These are phyloP conservation scores for Aplochiton taeniatus DNA, from an alignment of 2,797 vertebrate genomes.

Conservation along the genomic window DNA sequence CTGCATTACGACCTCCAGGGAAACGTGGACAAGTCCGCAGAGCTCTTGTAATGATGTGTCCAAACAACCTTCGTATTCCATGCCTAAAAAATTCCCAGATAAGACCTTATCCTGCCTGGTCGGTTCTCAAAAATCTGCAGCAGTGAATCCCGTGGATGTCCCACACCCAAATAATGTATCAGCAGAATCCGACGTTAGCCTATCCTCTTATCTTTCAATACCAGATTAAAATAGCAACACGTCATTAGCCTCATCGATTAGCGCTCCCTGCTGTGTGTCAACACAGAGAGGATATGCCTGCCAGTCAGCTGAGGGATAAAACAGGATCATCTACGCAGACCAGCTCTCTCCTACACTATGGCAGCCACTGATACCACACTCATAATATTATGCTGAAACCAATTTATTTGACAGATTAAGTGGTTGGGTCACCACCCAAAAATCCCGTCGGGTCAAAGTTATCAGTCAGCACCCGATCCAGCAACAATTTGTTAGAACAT, in stretches of 20 bases:
- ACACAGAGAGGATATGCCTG: slow-evolving; percentile 1
- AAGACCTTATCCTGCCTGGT: no score
- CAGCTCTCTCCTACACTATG: no score
- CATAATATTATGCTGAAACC: no score
- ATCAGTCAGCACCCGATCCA: slow-evolving; percentile 5
- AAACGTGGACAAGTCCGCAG: no score
- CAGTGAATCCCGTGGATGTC: slow-evolving; percentile 1
- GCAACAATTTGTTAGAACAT: slow-evolving; percentile 25
- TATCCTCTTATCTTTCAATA: slow-evolving; percentile 52
- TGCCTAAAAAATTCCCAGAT: no score
- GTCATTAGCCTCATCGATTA: slow-evolving; percentile 50
- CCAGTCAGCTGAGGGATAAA: slow-evolving; percentile 11
- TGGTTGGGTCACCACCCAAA: slow-evolving; percentile 2
- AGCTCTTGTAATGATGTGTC: no score
- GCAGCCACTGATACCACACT: no score
- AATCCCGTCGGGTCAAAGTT: neutral
- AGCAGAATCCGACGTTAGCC: slow-evolving; percentile 41
- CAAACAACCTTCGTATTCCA: no score
- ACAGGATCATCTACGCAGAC: no score
- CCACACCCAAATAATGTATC: slow-evolving; percentile 25
- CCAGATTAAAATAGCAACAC: slow-evolving; percentile 51
- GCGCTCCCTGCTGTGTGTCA: slow-evolving; percentile 25
- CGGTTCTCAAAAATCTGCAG: no score
- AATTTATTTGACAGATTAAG: no score
- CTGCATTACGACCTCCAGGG: no score